phyloP scores from a whole-genome alignment of 37 sponge, comb jelly and placozoan species.

The Crambe crambe region DNA sequence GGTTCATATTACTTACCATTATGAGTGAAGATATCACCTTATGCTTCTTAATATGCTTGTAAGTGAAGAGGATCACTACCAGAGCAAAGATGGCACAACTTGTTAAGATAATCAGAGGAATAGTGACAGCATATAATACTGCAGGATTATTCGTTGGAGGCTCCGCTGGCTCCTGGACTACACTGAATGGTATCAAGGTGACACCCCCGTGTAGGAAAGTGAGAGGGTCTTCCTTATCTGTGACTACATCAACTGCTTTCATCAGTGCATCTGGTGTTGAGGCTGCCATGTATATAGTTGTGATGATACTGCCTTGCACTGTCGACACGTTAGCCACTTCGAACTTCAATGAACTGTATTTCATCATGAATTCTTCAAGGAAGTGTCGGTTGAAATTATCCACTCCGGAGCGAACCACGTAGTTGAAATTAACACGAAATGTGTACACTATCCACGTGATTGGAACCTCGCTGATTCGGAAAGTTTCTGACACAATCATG shows the following conservation, averaged over 20 bases:
- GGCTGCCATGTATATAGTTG: slow-evolving; percentile 25
- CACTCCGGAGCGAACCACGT: neutral
- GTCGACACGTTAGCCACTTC: slow-evolving; percentile 19
- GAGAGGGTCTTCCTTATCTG: neutral
- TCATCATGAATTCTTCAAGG: neutral
- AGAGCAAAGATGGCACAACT: too few species aligned
- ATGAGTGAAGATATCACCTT: too few species aligned
- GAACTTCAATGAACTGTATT: neutral
- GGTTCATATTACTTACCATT: too few species aligned
- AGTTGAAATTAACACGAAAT: slow-evolving; percentile 25
- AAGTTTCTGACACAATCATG: neutral
- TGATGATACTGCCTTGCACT: slow-evolving; percentile 39
- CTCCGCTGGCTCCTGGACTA: neutral
- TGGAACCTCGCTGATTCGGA: slow-evolving; percentile 6
- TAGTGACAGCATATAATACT: too few species aligned
- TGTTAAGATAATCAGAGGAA: too few species aligned
- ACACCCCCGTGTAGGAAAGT: slow-evolving; percentile 20
- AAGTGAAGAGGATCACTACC: too few species aligned
- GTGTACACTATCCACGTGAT: slow-evolving; percentile 18
- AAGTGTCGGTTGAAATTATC: slow-evolving; percentile 11
- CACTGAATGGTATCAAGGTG: slow-evolving; percentile 3
- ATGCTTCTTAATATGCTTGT: too few species aligned
- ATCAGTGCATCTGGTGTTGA: neutral
- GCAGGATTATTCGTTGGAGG: too few species aligned
- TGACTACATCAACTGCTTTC: neutral